Percentiles rank a stretch among this genome's conserved stretches.
phyloP scores from a whole-genome alignment of 2,797 vertebrate species.

The Propithecus deckenii region DNA sequence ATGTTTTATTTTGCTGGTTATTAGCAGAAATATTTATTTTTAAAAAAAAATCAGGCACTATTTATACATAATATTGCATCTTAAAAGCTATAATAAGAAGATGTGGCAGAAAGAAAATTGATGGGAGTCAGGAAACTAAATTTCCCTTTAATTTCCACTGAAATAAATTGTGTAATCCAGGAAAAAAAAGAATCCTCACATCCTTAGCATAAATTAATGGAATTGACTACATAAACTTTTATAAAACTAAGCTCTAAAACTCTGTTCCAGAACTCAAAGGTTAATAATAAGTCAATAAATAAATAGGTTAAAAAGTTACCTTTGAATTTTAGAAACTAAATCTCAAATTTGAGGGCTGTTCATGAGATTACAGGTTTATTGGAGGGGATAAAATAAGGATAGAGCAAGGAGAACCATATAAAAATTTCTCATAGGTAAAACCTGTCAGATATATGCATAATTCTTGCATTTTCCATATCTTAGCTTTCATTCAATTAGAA shows the following conservation, averaged over 20 bases:
- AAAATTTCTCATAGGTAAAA: slow-evolving; percentile 7
- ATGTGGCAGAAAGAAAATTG: background rate
- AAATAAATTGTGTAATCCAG: background rate
- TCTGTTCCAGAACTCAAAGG: background rate
- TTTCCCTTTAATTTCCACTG: background rate
- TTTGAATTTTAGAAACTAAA: slow-evolving; percentile 22
- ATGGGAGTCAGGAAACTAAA: background rate
- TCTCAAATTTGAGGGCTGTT: background rate
- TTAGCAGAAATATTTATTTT: background rate
- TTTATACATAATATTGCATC: background rate
- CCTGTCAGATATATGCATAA: accelerated
- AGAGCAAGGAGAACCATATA: background rate
- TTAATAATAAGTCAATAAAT: background rate
- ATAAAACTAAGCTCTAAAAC: background rate
- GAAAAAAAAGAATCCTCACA: background rate
- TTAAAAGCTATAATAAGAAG: background rate
- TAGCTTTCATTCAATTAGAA: background rate
- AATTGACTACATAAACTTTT: background rate
- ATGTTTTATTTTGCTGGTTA: background rate
- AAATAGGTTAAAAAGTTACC: background rate
- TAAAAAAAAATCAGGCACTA: background rate
- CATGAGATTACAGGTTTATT: background rate
- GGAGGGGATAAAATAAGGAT: background rate
- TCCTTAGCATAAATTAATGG: background rate
- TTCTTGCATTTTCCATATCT: slow-evolving; percentile 31